Percentiles rank a stretch among this genome's conserved stretches.
Evolutionary conservation across 2,113 vertebrate genomes (phyloP).

Genomic region (Mionectes macconnelli): DNA sequence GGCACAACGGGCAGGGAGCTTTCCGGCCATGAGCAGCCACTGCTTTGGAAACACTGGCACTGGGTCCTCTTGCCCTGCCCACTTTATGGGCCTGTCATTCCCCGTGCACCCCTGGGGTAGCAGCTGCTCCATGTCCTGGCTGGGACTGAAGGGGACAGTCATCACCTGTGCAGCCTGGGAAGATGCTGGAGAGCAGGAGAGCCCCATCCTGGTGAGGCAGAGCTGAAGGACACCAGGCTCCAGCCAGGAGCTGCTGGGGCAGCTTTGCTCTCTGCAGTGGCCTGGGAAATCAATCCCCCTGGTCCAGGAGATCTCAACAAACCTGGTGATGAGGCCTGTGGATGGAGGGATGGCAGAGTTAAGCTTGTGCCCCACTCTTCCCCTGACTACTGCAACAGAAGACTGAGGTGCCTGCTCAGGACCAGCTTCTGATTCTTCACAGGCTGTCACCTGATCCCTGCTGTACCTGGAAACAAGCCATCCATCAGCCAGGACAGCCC

Average conservation of each 20-base stretch:
- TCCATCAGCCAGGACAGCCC: background rate
- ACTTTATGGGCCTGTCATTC: background rate
- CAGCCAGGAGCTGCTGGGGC: background rate
- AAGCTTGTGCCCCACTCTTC: background rate
- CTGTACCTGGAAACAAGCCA: background rate
- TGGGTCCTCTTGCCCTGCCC: background rate
- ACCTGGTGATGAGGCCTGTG: too few species aligned
- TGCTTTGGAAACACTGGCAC: background rate
- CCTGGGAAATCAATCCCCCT: background rate
- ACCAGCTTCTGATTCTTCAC: background rate
- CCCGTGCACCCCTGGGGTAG: background rate
- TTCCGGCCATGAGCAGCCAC: background rate
- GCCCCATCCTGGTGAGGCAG: accelerated
- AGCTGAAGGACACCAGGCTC: background rate
- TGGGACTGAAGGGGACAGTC: background rate
- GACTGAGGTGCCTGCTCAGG: background rate
- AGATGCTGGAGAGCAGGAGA: background rate
- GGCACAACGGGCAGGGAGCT: background rate
- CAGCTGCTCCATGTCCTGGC: background rate
- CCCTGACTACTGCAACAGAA: background rate
- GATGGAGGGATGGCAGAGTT: too few species aligned
- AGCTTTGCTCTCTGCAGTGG: background rate
- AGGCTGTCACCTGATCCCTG: background rate
- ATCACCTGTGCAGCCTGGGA: background rate
- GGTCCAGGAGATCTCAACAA: background rate